Percentiles rank a stretch among this genome's conserved stretches.
Evolutionary conservation across 2,888 invertebrate species (phyloP).

Genomic region (Dioctria linearis): DNA sequence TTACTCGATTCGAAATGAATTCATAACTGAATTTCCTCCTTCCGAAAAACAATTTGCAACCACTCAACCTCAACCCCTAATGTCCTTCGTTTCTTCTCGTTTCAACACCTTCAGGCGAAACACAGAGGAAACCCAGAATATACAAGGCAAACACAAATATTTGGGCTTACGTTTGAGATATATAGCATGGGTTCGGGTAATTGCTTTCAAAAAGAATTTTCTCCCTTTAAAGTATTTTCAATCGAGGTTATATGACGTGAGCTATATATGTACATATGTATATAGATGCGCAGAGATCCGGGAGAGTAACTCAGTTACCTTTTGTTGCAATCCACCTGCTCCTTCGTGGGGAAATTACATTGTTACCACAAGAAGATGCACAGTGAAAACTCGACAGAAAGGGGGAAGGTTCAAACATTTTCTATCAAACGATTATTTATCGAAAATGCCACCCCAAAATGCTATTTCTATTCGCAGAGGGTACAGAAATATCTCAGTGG

Average conservation of each 20-base stretch:
- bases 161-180: constrained; percentile 55
- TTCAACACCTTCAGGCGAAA: constrained; percentile 66
- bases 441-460: constrained; percentile 48
- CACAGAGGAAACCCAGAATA: background rate
- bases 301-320: constrained; percentile 8
- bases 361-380: constrained; percentile 48
- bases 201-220: constrained; percentile 58
- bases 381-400: background rate
- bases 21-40: constrained; percentile 69
- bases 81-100: constrained; percentile 62
- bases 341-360: constrained; percentile 37
- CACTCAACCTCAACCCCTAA: constrained; percentile 50
- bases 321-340: constrained; percentile 41
- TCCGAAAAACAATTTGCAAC: constrained; percentile 59
- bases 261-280: background rate
- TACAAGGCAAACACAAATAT: constrained; percentile 58
- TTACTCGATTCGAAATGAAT: constrained; percentile 70
- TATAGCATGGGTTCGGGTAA: constrained; percentile 54
- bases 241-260: constrained; percentile 9
- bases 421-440: constrained; percentile 57
- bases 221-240: constrained; percentile 49
- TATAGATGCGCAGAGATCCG: background rate
- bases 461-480: constrained; percentile 15
- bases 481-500: constrained; percentile 61
- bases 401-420: constrained; percentile 39